A percentile compares a stretch with the other conserved stretches of the same genome.
Conservation (phyloP, 2,113 vertebrate genomes). For the Gila orcuttii region DNA sequence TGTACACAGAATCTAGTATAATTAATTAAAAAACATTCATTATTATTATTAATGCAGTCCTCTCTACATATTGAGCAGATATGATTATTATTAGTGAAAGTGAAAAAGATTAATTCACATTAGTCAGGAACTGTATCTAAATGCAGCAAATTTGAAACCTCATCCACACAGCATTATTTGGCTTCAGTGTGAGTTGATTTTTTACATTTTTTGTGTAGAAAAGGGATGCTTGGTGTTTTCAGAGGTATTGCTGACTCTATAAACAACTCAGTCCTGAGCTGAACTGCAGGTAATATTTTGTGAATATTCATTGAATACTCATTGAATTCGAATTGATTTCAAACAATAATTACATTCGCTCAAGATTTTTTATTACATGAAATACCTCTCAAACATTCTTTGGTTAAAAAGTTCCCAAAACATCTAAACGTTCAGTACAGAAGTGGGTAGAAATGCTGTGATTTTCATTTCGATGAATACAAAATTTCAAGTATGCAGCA, state of each 20-base stretch:
- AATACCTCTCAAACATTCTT: neutral
- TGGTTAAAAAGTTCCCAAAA: neutral
- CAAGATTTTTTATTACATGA: neutral
- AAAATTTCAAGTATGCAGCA: neutral
- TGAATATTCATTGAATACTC: neutral
- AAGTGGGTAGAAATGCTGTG: neutral
- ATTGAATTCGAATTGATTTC: neutral
- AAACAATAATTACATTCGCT: neutral
- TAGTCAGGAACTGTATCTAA: neutral
- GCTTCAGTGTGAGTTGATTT: neutral
- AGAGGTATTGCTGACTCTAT: neutral
- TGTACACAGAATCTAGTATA: neutral
- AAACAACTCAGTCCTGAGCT: slow-evolving; percentile 29
- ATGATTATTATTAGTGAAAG: slow-evolving; percentile 3
- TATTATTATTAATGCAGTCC: slow-evolving; percentile 14
- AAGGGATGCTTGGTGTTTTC: neutral
- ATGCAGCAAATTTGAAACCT: neutral
- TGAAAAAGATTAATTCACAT: neutral
- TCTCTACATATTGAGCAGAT: slow-evolving; percentile 15
- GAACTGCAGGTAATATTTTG: neutral
- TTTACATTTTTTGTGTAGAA: neutral
- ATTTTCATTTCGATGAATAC: neutral
- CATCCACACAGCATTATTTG: slow-evolving; percentile 6
- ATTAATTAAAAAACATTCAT: neutral
- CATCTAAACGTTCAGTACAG: neutral